phyloP scores from a whole-genome alignment of 2,888 invertebrate genomes.

The Chirona hameri region DNA sequence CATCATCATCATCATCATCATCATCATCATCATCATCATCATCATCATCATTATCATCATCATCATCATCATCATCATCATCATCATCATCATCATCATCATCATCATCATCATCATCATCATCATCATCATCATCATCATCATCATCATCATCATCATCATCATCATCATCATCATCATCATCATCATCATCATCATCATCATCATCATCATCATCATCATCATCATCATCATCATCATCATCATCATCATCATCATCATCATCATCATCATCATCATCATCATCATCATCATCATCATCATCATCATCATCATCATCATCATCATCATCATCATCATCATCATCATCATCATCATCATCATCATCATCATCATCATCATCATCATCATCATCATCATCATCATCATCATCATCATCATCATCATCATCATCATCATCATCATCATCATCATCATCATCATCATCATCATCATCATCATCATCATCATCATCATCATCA shows the following conservation, averaged over 20 bases:
- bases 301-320: conserved; percentile 22
- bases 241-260: conserved; percentile 22
- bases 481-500: conserved; percentile 22
- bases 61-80: conserved; percentile 22
- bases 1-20: conserved; percentile 22
- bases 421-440: conserved; percentile 22
- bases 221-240: no score
- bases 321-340: conserved; percentile 22
- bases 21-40: conserved; percentile 22
- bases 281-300: not conserved
- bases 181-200: no score
- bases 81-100: conserved; percentile 22
- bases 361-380: conserved; percentile 22
- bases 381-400: conserved; percentile 22
- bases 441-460: conserved; percentile 22
- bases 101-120: conserved; percentile 22
- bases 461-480: conserved; percentile 22
- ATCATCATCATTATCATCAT: conserved; percentile 22
- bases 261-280: conserved; percentile 22
- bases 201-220: no score
- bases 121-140: no score
- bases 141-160: no score
- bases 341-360: conserved; percentile 22
- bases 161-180: no score
- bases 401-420: conserved; percentile 22